Evolutionary conservation across 2,113 vertebrate species (phyloP).

Genomic region (Ictidomys tridecemlineatus): DNA sequence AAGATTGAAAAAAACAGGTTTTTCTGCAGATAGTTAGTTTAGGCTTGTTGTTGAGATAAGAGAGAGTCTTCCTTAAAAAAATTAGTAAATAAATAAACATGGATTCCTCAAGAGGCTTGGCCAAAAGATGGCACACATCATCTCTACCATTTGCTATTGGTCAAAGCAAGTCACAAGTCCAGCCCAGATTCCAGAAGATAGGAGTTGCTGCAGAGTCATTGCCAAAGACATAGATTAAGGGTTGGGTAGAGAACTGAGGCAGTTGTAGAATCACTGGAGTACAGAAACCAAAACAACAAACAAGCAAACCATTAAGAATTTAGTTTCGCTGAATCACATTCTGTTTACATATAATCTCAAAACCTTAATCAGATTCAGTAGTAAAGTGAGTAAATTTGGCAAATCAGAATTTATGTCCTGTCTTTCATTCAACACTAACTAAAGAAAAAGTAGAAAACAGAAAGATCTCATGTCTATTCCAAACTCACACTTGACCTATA

Average conservation of each 20-base stretch:
- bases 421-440: not conserved
- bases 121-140: not conserved
- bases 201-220: not conserved
- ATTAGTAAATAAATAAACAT: not conserved
- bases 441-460: not conserved
- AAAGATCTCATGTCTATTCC: conserved; percentile 1
- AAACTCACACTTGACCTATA: conserved; percentile 45
- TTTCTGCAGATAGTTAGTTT: not conserved
- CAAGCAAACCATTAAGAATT: not conserved
- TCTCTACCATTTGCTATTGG: not conserved
- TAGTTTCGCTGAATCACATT: conserved; percentile 8
- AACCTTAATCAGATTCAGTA: not conserved
- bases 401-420: not conserved
- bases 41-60: not conserved
- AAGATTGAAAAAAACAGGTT: not conserved
- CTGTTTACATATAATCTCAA: conserved; percentile 20
- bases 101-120: not conserved
- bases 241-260: not conserved
- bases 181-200: not conserved
- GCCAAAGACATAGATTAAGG: not conserved
- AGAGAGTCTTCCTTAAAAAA: not conserved
- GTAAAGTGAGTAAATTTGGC: conserved; percentile 31
- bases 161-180: not conserved
- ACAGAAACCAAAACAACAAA: not conserved
- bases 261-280: not conserved